Evolutionary conservation across 1,140 invertebrate species (phyloP).

Genomic region (Rhopalosiphum maidis): DNA sequence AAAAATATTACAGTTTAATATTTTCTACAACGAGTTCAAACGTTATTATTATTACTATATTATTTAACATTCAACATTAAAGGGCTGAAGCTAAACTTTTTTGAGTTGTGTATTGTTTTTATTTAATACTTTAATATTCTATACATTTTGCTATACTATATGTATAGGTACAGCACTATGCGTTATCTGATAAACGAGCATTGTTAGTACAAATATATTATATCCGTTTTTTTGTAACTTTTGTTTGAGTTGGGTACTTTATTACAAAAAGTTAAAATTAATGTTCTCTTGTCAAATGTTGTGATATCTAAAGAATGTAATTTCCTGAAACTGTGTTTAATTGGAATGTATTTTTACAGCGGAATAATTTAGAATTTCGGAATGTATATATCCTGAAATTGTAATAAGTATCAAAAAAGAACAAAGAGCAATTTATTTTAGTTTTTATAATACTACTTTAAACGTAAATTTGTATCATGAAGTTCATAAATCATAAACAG

Average conservation of each 20-base stretch:
- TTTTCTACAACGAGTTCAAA: background rate
- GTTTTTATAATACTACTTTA: background rate
- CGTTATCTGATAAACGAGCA: background rate
- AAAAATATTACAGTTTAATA: background rate
- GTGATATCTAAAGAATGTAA: background rate
- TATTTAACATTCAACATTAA: background rate
- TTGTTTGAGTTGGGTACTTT: background rate
- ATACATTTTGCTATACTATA: background rate
- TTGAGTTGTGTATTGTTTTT: background rate
- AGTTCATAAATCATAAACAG: background rate
- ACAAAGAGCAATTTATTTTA: background rate
- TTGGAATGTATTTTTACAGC: background rate
- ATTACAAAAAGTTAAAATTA: background rate
- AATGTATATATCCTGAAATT: background rate
- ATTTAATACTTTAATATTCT: background rate
- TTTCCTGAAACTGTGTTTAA: background rate
- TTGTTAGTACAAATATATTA: background rate
- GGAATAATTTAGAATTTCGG: background rate
- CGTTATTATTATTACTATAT: background rate
- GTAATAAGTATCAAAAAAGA: background rate
- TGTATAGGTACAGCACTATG: background rate
- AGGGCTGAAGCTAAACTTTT: background rate
- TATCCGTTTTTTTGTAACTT: background rate
- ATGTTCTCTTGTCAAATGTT: slow-evolving; percentile 7
- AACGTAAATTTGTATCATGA: background rate